Evolutionary conservation across 2,888 invertebrate species (phyloP).

Genomic region (Melinopterus prodromus): DNA sequence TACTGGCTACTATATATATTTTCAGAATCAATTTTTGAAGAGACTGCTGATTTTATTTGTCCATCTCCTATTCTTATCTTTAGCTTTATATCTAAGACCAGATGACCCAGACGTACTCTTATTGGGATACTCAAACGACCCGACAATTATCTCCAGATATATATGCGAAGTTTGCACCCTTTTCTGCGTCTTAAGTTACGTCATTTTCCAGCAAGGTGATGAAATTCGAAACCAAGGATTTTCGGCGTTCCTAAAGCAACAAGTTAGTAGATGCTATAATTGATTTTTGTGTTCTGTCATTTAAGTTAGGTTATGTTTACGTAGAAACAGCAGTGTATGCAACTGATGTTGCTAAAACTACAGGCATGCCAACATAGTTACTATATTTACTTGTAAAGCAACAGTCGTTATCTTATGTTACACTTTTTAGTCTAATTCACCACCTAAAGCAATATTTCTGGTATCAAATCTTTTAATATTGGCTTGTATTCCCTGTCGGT

Average conservation of each 20-base stretch:
- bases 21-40: constrained; percentile 91
- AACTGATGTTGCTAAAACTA: too few species aligned
- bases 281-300: neutral
- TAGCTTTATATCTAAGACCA: constrained; percentile 93
- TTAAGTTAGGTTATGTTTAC: too few species aligned
- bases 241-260: constrained; percentile 87
- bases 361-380: too few species aligned
- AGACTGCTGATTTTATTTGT: constrained; percentile 86
- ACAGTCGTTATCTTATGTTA: constrained; percentile 37
- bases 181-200: constrained; percentile 85
- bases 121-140: constrained; percentile 64
- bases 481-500: constrained; percentile 87
- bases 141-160: constrained; percentile 66
- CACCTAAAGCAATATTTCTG: constrained; percentile 93
- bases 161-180: constrained; percentile 87
- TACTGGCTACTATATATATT: constrained; percentile 35
- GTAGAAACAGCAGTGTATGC: too few species aligned
- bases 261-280: constrained; percentile 67
- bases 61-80: constrained; percentile 87
- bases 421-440: constrained; percentile 81
- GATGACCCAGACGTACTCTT: constrained; percentile 67
- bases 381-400: too few species aligned
- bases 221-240: constrained; percentile 96
- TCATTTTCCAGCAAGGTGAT: constrained; percentile 91
- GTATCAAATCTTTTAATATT: constrained; percentile 90